These are phyloP conservation scores for Argyresthia goedartella DNA, from an alignment of 2,888 invertebrate genomes.

Conservation along the genomic window DNA sequence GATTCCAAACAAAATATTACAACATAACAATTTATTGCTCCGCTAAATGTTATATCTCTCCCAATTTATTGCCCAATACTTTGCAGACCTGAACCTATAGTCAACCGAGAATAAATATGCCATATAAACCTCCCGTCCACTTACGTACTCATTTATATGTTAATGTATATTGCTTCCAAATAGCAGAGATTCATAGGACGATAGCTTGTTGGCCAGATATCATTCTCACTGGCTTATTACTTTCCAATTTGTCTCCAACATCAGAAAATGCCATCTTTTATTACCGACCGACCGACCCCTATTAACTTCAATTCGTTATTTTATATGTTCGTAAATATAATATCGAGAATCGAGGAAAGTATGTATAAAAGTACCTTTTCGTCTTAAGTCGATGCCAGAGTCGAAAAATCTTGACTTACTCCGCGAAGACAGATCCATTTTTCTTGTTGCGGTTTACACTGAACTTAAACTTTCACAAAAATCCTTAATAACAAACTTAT, in stretches of 20 bases:
- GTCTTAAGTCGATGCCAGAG: conserved; percentile 65
- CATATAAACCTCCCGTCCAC: conserved; percentile 40
- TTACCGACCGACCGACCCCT: conserved; percentile 31
- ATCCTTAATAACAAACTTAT: not conserved
- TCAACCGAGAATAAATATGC: conserved; percentile 1
- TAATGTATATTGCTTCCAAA: conserved; percentile 52
- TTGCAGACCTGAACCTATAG: not conserved
- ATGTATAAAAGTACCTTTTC: conserved; percentile 53
- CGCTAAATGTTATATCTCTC: not conserved
- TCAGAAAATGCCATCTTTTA: conserved; percentile 62
- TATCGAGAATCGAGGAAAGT: conserved; percentile 4
- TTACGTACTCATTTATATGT: conserved; percentile 69
- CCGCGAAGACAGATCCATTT: conserved; percentile 62
- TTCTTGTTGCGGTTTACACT: conserved; percentile 6
- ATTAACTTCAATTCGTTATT: conserved; percentile 28
- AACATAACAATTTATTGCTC: no score
- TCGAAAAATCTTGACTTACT: conserved; percentile 72
- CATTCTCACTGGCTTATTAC: conserved; percentile 69
- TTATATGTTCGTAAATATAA: conserved; percentile 7
- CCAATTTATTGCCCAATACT: conserved; percentile 34
- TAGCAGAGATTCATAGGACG: conserved; percentile 57
- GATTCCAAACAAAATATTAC: no score
- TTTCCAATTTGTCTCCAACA: conserved; percentile 67
- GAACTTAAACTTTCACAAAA: not conserved
- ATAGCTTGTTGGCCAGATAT: conserved; percentile 62